A percentile compares a stretch with the other conserved stretches of the same genome.
phyloP scores from a whole-genome alignment of 30 jellyfish, hydroid and myxozoan genomes.

The Mastigias papua region DNA sequence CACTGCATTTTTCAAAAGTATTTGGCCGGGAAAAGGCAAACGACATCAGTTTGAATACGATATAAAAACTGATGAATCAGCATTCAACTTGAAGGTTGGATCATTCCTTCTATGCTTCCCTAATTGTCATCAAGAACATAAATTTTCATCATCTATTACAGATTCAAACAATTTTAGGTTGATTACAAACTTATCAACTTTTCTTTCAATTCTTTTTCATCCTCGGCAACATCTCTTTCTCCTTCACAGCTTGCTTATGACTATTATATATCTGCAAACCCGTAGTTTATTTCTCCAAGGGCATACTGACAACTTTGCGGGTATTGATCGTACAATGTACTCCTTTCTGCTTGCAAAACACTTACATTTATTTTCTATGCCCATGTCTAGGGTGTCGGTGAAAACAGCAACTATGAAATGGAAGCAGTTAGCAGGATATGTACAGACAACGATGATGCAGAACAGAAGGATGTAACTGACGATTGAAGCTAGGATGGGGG shows the following conservation, averaged over 20 bases:
- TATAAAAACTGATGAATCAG: conserved; percentile 3
- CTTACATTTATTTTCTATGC: neutral
- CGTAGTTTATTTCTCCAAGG: no score
- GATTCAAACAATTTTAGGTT: no score
- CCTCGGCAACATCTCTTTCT: no score
- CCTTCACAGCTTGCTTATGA: no score
- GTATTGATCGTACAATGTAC: no score
- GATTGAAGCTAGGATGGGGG: neutral
- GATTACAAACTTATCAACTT: no score
- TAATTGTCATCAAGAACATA: neutral
- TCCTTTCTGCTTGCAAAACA: neutral
- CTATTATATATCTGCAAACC: no score
- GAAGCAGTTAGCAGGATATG: neutral
- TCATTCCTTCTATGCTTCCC: no score
- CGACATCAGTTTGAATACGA: neutral
- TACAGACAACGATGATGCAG: neutral
- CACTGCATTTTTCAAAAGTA: conserved; percentile 9
- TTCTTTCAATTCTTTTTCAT: no score
- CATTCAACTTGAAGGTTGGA: conserved; percentile 17
- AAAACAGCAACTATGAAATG: neutral
- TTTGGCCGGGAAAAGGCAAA: conserved; percentile 22
- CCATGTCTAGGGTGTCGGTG: neutral
- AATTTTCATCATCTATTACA: no score
- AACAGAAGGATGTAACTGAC: neutral
- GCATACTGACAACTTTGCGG: no score